These are phyloP conservation scores for Amphiprion clarkii DNA, from an alignment of 2,797 vertebrate species.

Conservation along the genomic window DNA sequence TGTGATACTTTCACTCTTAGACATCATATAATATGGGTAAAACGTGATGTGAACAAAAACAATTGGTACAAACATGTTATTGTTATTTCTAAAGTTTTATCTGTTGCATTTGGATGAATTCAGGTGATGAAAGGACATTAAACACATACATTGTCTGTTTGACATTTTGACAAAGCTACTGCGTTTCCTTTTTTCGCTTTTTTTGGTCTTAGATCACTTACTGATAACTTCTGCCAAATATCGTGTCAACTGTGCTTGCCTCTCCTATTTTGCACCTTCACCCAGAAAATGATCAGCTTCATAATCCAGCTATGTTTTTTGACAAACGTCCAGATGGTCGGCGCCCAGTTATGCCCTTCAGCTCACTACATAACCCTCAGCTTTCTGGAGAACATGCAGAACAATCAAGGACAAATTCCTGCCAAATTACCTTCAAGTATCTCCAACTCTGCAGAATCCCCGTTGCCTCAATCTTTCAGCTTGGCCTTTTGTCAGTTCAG, in stretches of 20 bases:
- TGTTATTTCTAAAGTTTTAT: not conserved
- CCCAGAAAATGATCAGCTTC: constrained; percentile 24
- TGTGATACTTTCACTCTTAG: not conserved
- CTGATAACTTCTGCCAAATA: not conserved
- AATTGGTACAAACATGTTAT: not conserved
- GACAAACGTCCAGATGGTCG: constrained; percentile 40
- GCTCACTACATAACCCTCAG: constrained; percentile 23
- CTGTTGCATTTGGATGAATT: not conserved
- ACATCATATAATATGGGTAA: not conserved
- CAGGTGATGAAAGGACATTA: not conserved
- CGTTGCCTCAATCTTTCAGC: constrained; percentile 29
- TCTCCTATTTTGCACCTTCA: not conserved
- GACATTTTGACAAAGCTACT: not conserved
- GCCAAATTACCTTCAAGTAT: constrained; percentile 57
- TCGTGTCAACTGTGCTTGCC: not conserved
- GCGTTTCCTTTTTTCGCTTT: not conserved
- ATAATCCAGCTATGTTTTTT: constrained; percentile 35
- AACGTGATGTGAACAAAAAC: no score
- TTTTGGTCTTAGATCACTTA: not conserved
- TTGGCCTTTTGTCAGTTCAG: constrained; percentile 61
- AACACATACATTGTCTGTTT: not conserved
- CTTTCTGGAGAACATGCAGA: constrained; percentile 36
- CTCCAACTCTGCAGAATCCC: constrained; percentile 40
- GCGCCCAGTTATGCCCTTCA: constrained; percentile 16
- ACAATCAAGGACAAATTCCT: constrained; percentile 52